Evolutionary conservation across 2,113 vertebrate species (phyloP), one percentile per base, ranked within the genome.

Genomic region (Chloropsis cyanopogon): DNA sequence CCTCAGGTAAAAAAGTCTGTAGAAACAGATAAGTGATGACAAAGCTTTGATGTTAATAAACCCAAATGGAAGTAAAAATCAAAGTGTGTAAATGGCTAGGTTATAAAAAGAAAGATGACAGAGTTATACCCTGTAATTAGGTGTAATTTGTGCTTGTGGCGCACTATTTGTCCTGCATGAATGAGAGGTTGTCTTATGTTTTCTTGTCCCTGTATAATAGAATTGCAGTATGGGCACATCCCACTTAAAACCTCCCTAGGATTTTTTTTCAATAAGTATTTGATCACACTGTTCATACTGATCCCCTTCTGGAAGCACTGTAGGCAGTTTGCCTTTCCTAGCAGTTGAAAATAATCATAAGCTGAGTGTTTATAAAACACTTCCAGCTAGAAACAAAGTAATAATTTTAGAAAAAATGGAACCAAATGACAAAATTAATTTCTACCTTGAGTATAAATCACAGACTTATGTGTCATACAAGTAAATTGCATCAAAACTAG

Each of bases 21-120:
- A 92, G 96, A 96, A 98, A 98, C 93, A 98, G 97, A 89, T 97
- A 97, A 98, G 95, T 97, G 96, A 98, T 98, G 97, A 97, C 97
- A 97, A 97, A 97, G 97, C 98, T 98, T 98, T 98, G 98, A 98
- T 98, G 98, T 98, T 98, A 97, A 98, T 98, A 98, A 98, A 97
- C 93, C 97, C 96, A 98, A 97, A 98, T 98, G 97, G 97, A 98
- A 98, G 98, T 98, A 52, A 97, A 98, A 98, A 98, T 98, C 98
- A 98, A 98, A 98, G 98, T 97, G 97, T 97, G 94, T 97, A 97
- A 98, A 97, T 63, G 92, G 93, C 96, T 96, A 88, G 95, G 97
- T 98, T 98, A 97, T 97, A 97, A 97, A 98, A 98, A 97, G 97
- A 98, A 97, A 98, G 97, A 98, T 98, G 97, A 97, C 97, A 97